These are phyloP conservation scores for Meles meles DNA, from an alignment of 2,113 vertebrate genomes.

Conservation along the genomic window DNA sequence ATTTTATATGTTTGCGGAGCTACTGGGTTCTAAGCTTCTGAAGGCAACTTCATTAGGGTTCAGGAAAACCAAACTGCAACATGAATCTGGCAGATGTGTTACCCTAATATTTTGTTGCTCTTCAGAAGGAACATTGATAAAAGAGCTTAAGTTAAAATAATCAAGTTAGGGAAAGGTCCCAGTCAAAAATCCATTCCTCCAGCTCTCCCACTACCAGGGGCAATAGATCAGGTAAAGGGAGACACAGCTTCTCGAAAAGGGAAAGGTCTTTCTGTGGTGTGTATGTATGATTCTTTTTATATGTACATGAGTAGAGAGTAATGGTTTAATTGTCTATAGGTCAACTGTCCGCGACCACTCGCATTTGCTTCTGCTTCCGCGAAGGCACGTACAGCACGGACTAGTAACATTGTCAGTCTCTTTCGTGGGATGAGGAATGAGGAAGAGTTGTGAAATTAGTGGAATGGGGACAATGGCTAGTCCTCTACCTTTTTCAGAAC, in stretches of 20 bases:
- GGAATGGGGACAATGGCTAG: not conserved
- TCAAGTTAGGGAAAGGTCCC: not conserved
- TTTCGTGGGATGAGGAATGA: accelerated
- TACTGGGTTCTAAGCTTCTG: not conserved
- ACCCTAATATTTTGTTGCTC: not conserved
- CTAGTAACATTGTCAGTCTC: not conserved
- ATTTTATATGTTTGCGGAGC: not conserved
- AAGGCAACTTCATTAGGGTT: not conserved
- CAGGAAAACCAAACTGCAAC: not conserved
- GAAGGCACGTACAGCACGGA: accelerated
- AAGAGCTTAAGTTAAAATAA: not conserved
- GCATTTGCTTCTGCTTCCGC: not conserved
- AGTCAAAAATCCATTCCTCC: not conserved
- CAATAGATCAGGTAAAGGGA: not conserved
- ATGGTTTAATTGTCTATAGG: not conserved
- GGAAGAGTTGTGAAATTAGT: not conserved
- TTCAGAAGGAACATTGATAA: not conserved
- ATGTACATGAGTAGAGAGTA: accelerated
- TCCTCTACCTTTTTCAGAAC: not conserved
- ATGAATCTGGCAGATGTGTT: not conserved
- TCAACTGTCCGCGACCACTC: too few species aligned
- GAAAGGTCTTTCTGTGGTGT: too few species aligned
- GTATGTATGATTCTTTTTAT: not conserved
- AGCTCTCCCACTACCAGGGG: not conserved
- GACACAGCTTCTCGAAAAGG: not conserved